A percentile compares a stretch with the other conserved stretches of the same genome.
Conservation (phyloP, 2,888 invertebrate species). For the Tortrix viridana region DNA sequence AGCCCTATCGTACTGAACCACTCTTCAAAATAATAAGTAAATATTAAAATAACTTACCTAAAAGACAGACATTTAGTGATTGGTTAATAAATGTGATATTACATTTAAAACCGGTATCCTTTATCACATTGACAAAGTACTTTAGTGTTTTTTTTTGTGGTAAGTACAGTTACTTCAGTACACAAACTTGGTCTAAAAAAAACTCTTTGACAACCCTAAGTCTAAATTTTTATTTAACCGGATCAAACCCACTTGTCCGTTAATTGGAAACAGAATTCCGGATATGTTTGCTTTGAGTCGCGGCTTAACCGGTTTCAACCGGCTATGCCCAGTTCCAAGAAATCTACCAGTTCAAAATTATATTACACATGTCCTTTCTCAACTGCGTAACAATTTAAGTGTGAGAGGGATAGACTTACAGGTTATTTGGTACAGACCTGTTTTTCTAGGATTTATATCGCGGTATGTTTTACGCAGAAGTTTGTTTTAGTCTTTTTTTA, state of each 20-base stretch:
- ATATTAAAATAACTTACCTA: too few species aligned
- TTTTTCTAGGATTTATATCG: conserved; percentile 25
- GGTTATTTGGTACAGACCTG: neutral
- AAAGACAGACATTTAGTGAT: neutral
- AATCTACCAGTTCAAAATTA: neutral
- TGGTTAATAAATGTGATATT: too few species aligned
- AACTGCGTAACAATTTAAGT: too few species aligned
- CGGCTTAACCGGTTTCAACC: conserved; percentile 6
- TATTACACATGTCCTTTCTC: too few species aligned
- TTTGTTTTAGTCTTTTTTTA: conserved; percentile 13
- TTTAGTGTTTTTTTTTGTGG: too few species aligned
- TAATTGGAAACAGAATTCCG: conserved; percentile 54
- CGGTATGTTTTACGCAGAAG: conserved; percentile 1
- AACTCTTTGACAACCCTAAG: conserved; percentile 2
- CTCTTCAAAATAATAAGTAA: too few species aligned
- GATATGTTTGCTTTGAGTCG: conserved; percentile 42
- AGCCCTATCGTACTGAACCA: too few species aligned
- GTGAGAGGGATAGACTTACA: neutral
- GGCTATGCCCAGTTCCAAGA: neutral
- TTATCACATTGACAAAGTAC: too few species aligned
- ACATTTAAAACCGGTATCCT: too few species aligned
- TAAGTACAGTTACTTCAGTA: too few species aligned
- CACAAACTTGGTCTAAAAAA: too few species aligned
- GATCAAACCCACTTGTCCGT: conserved; percentile 51
- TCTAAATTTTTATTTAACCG: conserved; percentile 40